Evolutionary conservation across 2,797 vertebrate species (phyloP).

Genomic region (Tokudaia tokunoshimensis): DNA sequence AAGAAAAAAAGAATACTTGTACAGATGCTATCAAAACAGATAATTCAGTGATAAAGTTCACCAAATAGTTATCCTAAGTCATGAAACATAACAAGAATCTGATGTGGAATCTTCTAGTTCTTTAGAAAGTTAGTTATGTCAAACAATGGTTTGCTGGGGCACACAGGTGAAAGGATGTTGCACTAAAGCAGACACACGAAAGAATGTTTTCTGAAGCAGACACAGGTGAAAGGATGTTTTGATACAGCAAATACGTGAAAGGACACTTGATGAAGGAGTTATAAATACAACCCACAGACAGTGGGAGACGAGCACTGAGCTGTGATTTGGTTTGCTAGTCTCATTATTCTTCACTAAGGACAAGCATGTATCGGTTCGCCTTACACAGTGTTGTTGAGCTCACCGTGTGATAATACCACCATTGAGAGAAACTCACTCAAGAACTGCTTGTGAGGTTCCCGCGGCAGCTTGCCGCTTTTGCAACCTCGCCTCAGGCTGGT

Average conservation of each 20-base stretch:
- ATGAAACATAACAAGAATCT: conserved; percentile 4
- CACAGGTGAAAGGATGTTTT: too few species aligned
- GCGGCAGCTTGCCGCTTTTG: too few species aligned
- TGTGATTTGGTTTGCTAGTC: neutral
- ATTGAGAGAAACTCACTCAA: neutral
- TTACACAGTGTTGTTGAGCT: neutral
- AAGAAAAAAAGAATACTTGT: neutral
- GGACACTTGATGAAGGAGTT: neutral
- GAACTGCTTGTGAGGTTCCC: neutral
- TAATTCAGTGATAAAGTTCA: neutral
- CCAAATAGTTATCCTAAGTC: conserved; percentile 1
- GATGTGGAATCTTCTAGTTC: too few species aligned
- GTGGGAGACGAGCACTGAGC: too few species aligned
- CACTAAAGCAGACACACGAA: too few species aligned
- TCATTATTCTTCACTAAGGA: neutral
- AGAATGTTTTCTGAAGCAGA: too few species aligned
- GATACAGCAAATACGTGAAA: too few species aligned
- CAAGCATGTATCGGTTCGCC: neutral
- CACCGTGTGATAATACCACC: neutral
- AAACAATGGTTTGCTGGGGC: too few species aligned
- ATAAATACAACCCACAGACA: neutral
- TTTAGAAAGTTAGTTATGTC: too few species aligned
- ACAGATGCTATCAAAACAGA: neutral
- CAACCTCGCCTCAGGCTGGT: neutral
- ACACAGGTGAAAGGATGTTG: too few species aligned